A percentile compares a stretch with the other conserved stretches of the same genome.
Evolutionary conservation across 1,140 invertebrate species (phyloP).

Genomic region (Zaprionus capensis): DNA sequence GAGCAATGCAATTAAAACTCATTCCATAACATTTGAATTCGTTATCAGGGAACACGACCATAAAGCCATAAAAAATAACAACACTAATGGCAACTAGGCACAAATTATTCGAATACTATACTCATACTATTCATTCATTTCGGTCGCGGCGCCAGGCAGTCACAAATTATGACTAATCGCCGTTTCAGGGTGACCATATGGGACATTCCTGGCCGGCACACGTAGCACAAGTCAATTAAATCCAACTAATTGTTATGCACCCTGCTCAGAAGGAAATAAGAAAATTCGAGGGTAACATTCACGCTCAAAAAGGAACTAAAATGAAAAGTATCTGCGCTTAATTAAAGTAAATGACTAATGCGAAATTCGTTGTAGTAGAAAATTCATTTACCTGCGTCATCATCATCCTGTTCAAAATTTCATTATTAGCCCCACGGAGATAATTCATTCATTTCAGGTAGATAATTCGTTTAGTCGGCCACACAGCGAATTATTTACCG

Average conservation of each 20-base stretch:
- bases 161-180: constrained; percentile 55
- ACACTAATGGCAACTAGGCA: constrained; percentile 33
- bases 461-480: constrained; percentile 34
- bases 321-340: constrained; percentile 36
- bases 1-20: constrained; percentile 40
- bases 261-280: constrained; percentile 17
- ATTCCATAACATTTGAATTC: constrained; percentile 17
- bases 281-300: constrained; percentile 22
- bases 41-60: constrained; percentile 41
- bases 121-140: constrained; percentile 29
- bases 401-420: constrained; percentile 31
- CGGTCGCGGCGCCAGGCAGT: constrained; percentile 11
- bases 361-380: constrained; percentile 30
- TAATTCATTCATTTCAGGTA: constrained; percentile 35
- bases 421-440: constrained; percentile 21
- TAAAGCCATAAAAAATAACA: constrained; percentile 45
- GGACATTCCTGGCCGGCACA: constrained; percentile 37
- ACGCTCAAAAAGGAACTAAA: constrained; percentile 18
- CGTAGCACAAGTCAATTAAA: constrained; percentile 34
- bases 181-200: constrained; percentile 46
- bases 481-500: constrained; percentile 49
- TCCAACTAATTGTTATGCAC: constrained; percentile 38
- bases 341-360: constrained; percentile 56
- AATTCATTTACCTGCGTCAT: constrained; percentile 37
- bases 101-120: constrained; percentile 36